These are phyloP conservation scores for Ascaphus truei DNA, from an alignment of 2,113 vertebrate species.

Conservation along the genomic window DNA sequence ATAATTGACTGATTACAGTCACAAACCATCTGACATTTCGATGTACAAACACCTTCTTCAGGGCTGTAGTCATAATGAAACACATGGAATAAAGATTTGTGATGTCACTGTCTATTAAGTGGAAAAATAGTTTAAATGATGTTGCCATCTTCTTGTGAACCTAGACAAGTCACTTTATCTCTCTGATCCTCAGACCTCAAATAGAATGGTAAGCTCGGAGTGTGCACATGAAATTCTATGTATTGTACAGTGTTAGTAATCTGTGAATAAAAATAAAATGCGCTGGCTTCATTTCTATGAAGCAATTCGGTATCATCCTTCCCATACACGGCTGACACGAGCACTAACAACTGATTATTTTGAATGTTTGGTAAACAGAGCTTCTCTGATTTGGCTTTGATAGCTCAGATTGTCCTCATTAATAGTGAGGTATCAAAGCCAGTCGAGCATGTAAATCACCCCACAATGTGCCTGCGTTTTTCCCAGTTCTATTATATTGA, in stretches of 20 bases:
- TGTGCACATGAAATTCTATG: neutral
- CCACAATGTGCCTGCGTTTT: neutral
- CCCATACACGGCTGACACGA: neutral
- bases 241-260: neutral
- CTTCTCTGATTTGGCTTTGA: slow-evolving; percentile 27
- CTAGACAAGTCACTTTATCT: too few species aligned
- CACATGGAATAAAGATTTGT: too few species aligned
- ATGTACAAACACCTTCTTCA: too few species aligned
- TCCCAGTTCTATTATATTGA: slow-evolving; percentile 32
- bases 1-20: too few species aligned
- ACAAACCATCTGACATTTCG: too few species aligned
- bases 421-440: slow-evolving; percentile 17
- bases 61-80: too few species aligned
- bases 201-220: too few species aligned
- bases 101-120: too few species aligned
- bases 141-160: too few species aligned
- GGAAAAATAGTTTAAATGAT: too few species aligned
- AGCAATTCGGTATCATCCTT: neutral
- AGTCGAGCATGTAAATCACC: neutral
- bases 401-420: slow-evolving; percentile 18
- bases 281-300: neutral
- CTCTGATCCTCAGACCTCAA: too few species aligned
- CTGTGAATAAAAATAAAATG: neutral
- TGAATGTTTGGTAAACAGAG: neutral
- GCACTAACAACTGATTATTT: slow-evolving; percentile 20